Base-by-base conservation (phyloP, 2,888 invertebrate genomes). In the Rutpela maculata region DNA sequence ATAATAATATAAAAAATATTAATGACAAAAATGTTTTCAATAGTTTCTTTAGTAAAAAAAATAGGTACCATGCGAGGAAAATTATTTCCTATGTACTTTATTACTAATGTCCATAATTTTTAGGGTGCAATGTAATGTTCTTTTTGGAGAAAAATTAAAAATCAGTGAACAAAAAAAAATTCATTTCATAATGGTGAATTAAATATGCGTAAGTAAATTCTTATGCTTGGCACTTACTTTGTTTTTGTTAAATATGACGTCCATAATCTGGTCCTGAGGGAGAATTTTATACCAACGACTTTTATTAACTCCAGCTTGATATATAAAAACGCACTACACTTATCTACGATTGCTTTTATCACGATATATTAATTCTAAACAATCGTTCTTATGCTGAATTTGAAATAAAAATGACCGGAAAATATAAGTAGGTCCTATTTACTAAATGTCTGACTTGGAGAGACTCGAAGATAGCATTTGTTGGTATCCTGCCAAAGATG, bases 301-400 rank as follows among this genome's bases (percentile, higher is more conserved):
- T 78, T 83, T 43, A 83, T 76, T 67, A 83, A 76, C 81, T 83
- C 82, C 83, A 83, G 82, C 66, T 79, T 83, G 72, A 76, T 71
- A 57, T 18, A 22, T 50, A 50, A 65, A 66, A 69, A 59, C 65
- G 35, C 38, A 38, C 63, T 18, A 10, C 18, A 38, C 17, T 43
- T 43, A 43, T 43, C 43, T 43, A 43, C 7, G 12, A 4, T 43
- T 43, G 43, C 9, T 9, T 15, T 43, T 43, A 43, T 43, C 43
- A 15, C 43, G 15, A 43, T 43, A 43, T 11, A 43, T 43, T 15
- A 43, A 43, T 43, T 43, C 15, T 43, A 11, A 11, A 15, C 43
- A 43, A 43, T 43, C 43, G 43, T 43, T 43, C 7, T 12, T 43
- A 11, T 15, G 43, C 43, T 43, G 43, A 4, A 15, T 3, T 43